These are phyloP conservation scores for Habroteleia sp. DNA, from an alignment of 2,888 invertebrate genomes.

Conservation along the genomic window DNA sequence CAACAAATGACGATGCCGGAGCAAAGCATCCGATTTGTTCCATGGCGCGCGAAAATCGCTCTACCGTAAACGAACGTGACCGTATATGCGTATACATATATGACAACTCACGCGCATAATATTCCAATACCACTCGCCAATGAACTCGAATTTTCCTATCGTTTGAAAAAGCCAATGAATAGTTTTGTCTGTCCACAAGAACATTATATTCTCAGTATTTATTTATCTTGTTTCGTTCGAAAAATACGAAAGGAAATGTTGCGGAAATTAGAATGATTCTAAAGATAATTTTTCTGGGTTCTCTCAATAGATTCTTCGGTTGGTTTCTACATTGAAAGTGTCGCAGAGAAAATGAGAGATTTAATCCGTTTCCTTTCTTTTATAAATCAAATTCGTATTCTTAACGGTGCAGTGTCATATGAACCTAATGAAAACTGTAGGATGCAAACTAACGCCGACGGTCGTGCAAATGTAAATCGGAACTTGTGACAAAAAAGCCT, in stretches of 20 bases:
- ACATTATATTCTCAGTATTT: neutral
- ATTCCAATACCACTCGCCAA: slow-evolving; percentile 18
- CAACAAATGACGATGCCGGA: slow-evolving; percentile 36
- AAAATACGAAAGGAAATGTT: slow-evolving; percentile 5
- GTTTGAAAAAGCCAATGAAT: neutral
- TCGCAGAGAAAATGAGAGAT: too few relatives aligned
- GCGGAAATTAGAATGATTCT: slow-evolving; percentile 23
- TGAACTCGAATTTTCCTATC: neutral
- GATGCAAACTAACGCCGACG: too few relatives aligned
- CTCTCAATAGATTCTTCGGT: neutral
- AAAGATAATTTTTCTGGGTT: slow-evolving; percentile 4
- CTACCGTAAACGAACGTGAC: slow-evolving; percentile 20
- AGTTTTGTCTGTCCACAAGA: neutral
- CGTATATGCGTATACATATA: slow-evolving; percentile 15
- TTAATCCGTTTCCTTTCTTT: too few relatives aligned
- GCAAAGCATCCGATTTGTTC: slow-evolving; percentile 31
- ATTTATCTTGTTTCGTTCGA: neutral
- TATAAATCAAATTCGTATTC: too few relatives aligned
- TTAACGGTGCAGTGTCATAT: too few relatives aligned
- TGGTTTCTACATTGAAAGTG: slow-evolving; percentile 20
- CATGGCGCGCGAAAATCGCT: slow-evolving; percentile 28
- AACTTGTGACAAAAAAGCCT: slow-evolving; percentile 1
- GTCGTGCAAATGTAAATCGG: slow-evolving; percentile 1
- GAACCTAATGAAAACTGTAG: too few relatives aligned
- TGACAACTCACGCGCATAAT: slow-evolving; percentile 7